A percentile compares a stretch with the other conserved stretches of the same genome.
phyloP scores from a whole-genome alignment of 30 jellyfish, hydroid and myxozoan genomes.

The Hydra vulgaris region DNA sequence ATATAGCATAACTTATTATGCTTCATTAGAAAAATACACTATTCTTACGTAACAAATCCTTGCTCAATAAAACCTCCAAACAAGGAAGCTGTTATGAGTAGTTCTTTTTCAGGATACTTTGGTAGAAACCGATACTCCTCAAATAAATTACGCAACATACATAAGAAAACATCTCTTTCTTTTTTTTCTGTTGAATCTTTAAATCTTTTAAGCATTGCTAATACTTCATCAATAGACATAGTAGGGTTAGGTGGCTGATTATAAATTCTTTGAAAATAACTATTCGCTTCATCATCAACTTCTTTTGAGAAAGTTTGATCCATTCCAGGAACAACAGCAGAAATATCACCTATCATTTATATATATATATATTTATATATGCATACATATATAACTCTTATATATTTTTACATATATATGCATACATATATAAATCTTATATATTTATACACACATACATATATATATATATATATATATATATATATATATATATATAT shows the following conservation, averaged over 20 bases:
- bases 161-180: conserved; percentile 85
- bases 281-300: conserved; percentile 86
- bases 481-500: not conserved
- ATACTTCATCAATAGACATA: conserved; percentile 84
- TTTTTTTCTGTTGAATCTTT: conserved; percentile 79
- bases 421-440: too few species aligned
- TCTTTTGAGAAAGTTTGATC: conserved; percentile 93
- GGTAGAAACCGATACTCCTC: conserved; percentile 92
- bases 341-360: conserved; percentile 76
- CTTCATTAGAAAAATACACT: too few species aligned
- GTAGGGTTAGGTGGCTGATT: conserved; percentile 89
- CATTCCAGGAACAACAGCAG: conserved; percentile 95
- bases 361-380: too few species aligned
- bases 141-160: conserved; percentile 85
- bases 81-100: conserved; percentile 79
- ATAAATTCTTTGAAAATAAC: conserved; percentile 78
- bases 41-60: conserved; percentile 91
- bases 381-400: too few species aligned
- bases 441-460: too few species aligned
- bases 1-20: too few species aligned
- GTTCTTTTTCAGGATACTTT: conserved; percentile 89
- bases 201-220: conserved; percentile 76
- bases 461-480: not conserved
- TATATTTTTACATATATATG: too few species aligned
- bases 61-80: conserved; percentile 96